Evolutionary conservation across 2,797 vertebrate genomes (phyloP).

Genomic region (Hemitrygon akajei): DNA sequence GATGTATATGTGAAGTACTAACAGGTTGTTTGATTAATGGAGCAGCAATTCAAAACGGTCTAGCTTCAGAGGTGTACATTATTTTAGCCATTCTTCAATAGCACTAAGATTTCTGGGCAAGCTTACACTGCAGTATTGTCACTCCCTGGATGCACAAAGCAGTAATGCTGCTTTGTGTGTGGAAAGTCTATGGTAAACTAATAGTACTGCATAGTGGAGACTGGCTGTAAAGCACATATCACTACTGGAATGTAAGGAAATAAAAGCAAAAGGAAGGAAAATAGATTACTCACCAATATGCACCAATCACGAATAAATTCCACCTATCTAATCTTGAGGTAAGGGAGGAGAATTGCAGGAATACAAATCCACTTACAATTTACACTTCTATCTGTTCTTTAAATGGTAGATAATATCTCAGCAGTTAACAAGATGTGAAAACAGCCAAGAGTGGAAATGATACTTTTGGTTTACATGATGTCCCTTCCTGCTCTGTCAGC

Average conservation of each 20-base stretch:
- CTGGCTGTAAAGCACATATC: not conserved
- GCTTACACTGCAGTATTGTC: not conserved
- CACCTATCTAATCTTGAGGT: not conserved
- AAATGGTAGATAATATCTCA: not conserved
- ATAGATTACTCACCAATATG: conserved; percentile 31
- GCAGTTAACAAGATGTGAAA: not conserved
- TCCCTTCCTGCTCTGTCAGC: not conserved
- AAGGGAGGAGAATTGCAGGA: not conserved
- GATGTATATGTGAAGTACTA: not conserved
- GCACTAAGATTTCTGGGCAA: not conserved
- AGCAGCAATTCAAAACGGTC: not conserved
- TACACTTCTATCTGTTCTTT: not conserved
- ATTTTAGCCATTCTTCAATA: not conserved
- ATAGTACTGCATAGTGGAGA: not conserved
- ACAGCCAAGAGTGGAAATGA: not conserved
- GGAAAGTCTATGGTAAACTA: not conserved
- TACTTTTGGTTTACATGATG: not conserved
- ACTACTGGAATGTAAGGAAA: not conserved
- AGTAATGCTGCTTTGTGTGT: too few species aligned
- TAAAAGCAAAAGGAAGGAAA: conserved; percentile 25
- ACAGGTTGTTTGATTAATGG: not conserved
- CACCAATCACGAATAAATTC: not conserved
- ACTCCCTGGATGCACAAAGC: not conserved
- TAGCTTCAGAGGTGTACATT: conserved; percentile 24
- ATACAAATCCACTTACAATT: not conserved